Evolutionary conservation across 2,113 vertebrate genomes (phyloP).

Genomic region (Galeopterus variegatus): DNA sequence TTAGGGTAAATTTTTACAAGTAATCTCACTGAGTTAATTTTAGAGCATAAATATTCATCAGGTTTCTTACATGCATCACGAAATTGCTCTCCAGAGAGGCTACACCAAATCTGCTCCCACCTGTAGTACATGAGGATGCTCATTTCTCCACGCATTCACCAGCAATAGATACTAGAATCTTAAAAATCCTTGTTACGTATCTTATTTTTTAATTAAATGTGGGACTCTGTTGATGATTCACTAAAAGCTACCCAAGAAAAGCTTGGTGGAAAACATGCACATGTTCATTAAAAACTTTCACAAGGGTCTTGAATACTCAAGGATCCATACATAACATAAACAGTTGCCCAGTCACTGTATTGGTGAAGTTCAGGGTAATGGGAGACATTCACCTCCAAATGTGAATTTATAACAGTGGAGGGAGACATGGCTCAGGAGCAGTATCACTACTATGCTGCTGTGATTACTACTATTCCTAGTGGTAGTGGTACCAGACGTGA

Average conservation of each 20-base stretch:
- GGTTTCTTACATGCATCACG: not conserved
- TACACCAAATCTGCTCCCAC: not conserved
- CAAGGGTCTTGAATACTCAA: not conserved
- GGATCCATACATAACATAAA: not conserved
- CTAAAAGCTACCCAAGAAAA: slow-evolving; percentile 40
- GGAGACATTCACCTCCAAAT: not conserved
- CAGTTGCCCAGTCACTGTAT: not conserved
- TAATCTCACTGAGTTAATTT: slow-evolving; percentile 10
- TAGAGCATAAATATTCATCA: not conserved
- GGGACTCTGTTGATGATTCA: slow-evolving; percentile 33
- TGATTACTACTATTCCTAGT: not conserved
- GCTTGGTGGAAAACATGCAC: slow-evolving; percentile 30
- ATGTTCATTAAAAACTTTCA: slow-evolving; percentile 48
- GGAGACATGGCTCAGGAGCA: not conserved
- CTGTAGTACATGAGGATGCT: not conserved
- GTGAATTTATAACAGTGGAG: not conserved
- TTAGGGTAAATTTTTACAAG: slow-evolving; percentile 39
- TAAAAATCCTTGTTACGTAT: not conserved
- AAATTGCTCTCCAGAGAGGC: slow-evolving; percentile 2
- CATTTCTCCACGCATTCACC: not conserved
- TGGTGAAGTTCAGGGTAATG: not conserved
- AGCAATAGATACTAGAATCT: not conserved
- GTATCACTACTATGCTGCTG: not conserved
- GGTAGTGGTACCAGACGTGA: not conserved
- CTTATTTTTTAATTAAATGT: slow-evolving; percentile 63